These are phyloP conservation scores for Tigriopus japonicus DNA, from an alignment of 1,140 invertebrate species.

Conservation along the genomic window DNA sequence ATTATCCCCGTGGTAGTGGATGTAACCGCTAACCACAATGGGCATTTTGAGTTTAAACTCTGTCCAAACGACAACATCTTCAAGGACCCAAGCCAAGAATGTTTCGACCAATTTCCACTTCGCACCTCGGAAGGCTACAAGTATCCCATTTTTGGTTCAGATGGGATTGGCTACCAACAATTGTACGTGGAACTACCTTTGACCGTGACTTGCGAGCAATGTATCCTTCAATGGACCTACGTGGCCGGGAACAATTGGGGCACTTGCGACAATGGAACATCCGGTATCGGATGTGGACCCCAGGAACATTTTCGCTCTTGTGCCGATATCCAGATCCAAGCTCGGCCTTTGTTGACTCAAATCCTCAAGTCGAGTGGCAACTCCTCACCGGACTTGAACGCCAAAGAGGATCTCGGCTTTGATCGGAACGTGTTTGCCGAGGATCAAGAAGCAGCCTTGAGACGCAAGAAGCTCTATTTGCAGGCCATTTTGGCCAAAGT, in stretches of 20 bases:
- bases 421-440: background rate
- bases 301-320: slow-evolving; percentile 24
- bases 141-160: background rate
- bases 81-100: slow-evolving; percentile 23
- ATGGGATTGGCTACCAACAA: background rate
- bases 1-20: slow-evolving; percentile 23
- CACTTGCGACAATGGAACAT: slow-evolving; percentile 18
- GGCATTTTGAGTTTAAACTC: slow-evolving; percentile 27
- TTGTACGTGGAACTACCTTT: slow-evolving; percentile 17
- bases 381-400: background rate
- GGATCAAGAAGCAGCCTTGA: background rate
- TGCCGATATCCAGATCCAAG: slow-evolving; percentile 17
- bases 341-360: background rate
- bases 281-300: slow-evolving; percentile 24
- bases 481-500: too few species aligned
- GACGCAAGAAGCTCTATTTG: too few species aligned
- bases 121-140: background rate
- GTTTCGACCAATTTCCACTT: slow-evolving; percentile 24
- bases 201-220: slow-evolving; percentile 5
- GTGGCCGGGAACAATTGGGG: slow-evolving; percentile 31
- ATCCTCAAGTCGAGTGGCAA: background rate
- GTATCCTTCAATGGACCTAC: slow-evolving; percentile 15
- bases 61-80: slow-evolving; percentile 22
- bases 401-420: background rate
- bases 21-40: slow-evolving; percentile 30